Conservation (phyloP, 1,140 invertebrate genomes). For the Notospermus geniculatus region DNA sequence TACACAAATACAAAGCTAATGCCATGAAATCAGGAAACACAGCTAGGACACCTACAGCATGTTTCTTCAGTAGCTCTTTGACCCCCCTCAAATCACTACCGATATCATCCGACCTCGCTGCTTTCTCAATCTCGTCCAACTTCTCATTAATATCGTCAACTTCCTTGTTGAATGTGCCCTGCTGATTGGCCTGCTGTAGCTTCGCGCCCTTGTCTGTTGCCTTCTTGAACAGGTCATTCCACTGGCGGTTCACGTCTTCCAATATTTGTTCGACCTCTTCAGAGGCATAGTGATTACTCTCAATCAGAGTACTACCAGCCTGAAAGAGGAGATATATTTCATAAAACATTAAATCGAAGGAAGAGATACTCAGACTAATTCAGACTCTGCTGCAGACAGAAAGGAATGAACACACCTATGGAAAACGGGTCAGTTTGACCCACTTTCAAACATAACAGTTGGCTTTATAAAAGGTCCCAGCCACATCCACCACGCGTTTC, state of each 20-base stretch:
- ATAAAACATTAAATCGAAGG: not conserved
- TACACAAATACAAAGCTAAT: too few relatives aligned
- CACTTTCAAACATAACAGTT: too few relatives aligned
- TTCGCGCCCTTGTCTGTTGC: slow-evolving; percentile 72
- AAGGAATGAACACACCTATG: too few relatives aligned
- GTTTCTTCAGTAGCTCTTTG: slow-evolving; percentile 96
- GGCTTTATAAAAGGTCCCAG: too few relatives aligned
- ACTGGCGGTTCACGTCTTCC: slow-evolving; percentile 85
- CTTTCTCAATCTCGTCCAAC: slow-evolving; percentile 81
- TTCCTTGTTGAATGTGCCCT: slow-evolving; percentile 86
- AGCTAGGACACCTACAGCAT: slow-evolving; percentile 69
- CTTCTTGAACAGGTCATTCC: slow-evolving; percentile 86
- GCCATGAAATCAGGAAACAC: too few relatives aligned
- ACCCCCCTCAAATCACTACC: slow-evolving; percentile 96
- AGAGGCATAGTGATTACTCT: slow-evolving; percentile 88
- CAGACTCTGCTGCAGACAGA: slow-evolving; percentile 2
- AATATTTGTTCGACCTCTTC: slow-evolving; percentile 86
- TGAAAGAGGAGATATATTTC: slow-evolving; percentile 57
- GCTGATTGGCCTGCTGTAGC: slow-evolving; percentile 73
- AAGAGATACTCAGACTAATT: too few relatives aligned
- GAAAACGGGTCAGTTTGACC: too few relatives aligned
- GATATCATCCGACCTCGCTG: slow-evolving; percentile 95
- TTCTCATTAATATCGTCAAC: slow-evolving; percentile 66
- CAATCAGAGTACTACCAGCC: slow-evolving; percentile 94
- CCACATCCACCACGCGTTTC: not conserved